Evolutionary conservation across 1,140 invertebrate genomes (phyloP).

Genomic region (Protaetia brevitarsis): DNA sequence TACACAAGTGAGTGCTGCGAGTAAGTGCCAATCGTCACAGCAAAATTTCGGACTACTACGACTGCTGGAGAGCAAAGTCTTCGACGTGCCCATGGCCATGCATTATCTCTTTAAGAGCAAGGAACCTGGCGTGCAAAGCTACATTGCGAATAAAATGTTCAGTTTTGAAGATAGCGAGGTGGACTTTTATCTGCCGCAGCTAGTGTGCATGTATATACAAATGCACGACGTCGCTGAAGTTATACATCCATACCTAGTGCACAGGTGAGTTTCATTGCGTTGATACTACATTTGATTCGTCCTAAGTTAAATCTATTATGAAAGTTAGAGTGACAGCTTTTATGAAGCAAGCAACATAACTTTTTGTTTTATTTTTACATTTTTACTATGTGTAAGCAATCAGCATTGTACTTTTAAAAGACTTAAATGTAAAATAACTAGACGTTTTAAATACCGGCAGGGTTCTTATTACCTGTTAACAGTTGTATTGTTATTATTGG

Average conservation of each 20-base stretch:
- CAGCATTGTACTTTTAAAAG: too few species aligned
- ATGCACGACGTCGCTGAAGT: conserved; percentile 95
- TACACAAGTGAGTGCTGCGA: conserved; percentile 15
- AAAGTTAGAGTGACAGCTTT: too few species aligned
- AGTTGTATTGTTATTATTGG: too few species aligned
- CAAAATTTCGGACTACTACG: conserved; percentile 63
- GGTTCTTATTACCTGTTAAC: too few species aligned
- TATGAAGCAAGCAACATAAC: too few species aligned
- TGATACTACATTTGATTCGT: neutral
- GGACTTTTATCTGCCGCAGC: conserved; percentile 96
- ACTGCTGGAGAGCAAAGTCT: conserved; percentile 94
- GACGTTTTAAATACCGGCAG: too few species aligned
- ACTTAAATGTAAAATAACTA: too few species aligned
- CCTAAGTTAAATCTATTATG: neutral
- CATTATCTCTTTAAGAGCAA: conserved; percentile 98
- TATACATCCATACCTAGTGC: conserved; percentile 89
- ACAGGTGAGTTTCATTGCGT: conserved; percentile 62
- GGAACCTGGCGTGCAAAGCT: conserved; percentile 93
- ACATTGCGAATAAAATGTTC: conserved; percentile 95
- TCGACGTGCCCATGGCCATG: conserved; percentile 97
- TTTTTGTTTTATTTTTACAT: too few species aligned
- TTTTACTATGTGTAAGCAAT: too few species aligned
- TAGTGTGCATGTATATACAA: conserved; percentile 98
- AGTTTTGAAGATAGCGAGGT: conserved; percentile 89
- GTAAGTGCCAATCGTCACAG: conserved; percentile 29